These are phyloP conservation scores for Polietes domitor DNA, from an alignment of 2,888 invertebrate genomes.

Conservation along the genomic window DNA sequence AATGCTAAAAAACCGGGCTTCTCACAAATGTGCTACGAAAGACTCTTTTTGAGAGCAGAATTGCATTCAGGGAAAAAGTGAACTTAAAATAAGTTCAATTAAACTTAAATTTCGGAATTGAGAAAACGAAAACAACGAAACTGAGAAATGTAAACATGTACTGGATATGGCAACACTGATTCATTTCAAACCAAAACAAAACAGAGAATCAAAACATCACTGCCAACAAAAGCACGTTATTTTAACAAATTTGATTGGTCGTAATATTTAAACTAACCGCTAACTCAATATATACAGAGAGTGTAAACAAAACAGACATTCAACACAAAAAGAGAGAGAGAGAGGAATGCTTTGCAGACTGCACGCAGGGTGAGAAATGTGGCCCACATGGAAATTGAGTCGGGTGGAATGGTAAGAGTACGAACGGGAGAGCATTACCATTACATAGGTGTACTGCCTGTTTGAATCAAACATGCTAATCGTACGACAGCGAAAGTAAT, in stretches of 20 bases:
- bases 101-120: too few relatives aligned
- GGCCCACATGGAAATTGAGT: too few relatives aligned
- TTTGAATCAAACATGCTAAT: neutral
- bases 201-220: slow-evolving; percentile 44
- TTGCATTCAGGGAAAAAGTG: too few relatives aligned
- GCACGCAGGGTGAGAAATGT: neutral
- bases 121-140: too few relatives aligned
- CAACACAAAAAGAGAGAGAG: too few relatives aligned
- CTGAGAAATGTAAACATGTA: too few relatives aligned
- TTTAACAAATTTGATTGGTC: slow-evolving; percentile 59
- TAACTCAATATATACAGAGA: slow-evolving; percentile 32
- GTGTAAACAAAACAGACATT: slow-evolving; percentile 41
- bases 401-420: too few relatives aligned
- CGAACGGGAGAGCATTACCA: too few relatives aligned
- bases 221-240: slow-evolving; percentile 58
- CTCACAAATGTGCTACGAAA: too few relatives aligned
- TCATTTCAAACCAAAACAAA: slow-evolving; percentile 20
- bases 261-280: slow-evolving; percentile 39
- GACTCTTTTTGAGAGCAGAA: too few relatives aligned
- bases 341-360: neutral
- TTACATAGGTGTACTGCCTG: slow-evolving; percentile 34
- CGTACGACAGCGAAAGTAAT: slow-evolving; percentile 9
- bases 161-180: slow-evolving; percentile 48
- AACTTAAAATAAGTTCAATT: too few relatives aligned
- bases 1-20: too few relatives aligned